phyloP scores from a whole-genome alignment of 92 coral and sea anemone genomes.

The Epizoanthus rinbou region DNA sequence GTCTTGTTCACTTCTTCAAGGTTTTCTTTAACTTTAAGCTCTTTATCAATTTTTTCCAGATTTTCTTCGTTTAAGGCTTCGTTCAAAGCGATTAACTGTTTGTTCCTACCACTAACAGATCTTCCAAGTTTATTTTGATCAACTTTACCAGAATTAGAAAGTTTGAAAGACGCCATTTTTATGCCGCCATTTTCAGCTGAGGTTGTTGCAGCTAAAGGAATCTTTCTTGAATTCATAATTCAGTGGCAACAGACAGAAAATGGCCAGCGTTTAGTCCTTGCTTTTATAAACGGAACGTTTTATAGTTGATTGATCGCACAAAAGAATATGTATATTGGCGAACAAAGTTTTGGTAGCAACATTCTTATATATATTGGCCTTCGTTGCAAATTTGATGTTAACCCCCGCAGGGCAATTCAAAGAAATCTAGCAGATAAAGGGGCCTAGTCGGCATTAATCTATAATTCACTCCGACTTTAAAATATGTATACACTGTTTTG shows the following conservation, averaged over 20 bases:
- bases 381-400: too few species aligned
- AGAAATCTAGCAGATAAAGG: too few species aligned
- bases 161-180: background rate
- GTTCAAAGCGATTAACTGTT: constrained; percentile 1
- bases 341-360: too few species aligned
- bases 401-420: too few species aligned
- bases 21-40: background rate
- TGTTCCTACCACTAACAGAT: background rate
- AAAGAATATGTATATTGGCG: background rate
- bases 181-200: background rate
- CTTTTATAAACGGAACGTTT: background rate
- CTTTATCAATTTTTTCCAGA: constrained; percentile 6
- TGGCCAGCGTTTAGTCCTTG: background rate
- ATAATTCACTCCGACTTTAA: too few species aligned
- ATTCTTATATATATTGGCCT: too few species aligned
- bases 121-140: background rate
- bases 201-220: background rate
- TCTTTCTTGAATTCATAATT: background rate
- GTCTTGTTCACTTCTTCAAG: background rate
- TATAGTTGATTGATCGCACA: background rate
- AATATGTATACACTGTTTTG: too few species aligned
- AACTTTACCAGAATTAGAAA: background rate
- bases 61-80: constrained; percentile 21
- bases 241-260: background rate
- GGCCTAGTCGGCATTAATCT: too few species aligned